A percentile compares a stretch with the other conserved stretches of the same genome.
Conservation (phyloP, 2,113 vertebrate species). For the Abramis brama region DNA sequence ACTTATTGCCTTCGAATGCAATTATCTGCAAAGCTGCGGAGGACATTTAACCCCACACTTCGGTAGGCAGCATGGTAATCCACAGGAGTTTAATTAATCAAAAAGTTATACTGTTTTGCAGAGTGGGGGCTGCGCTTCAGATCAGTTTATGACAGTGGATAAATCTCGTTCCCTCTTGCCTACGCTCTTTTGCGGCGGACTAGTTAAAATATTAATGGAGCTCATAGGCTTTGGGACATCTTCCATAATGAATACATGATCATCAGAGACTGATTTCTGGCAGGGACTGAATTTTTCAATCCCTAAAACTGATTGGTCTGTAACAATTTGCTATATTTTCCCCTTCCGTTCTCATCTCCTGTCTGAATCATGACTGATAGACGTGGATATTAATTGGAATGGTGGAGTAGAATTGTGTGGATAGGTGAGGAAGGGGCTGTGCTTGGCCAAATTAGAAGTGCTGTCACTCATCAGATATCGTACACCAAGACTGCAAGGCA, state of each 20-base stretch:
- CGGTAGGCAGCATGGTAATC: conserved; percentile 35
- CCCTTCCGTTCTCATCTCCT: conserved; percentile 19
- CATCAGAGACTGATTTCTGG: neutral
- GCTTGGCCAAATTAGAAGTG: conserved; percentile 34
- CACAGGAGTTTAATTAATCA: conserved; percentile 52
- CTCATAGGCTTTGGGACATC: conserved; percentile 14
- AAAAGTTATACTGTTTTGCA: conserved; percentile 38
- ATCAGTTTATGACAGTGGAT: conserved; percentile 39
- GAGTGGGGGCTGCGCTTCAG: conserved; percentile 11
- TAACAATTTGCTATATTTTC: conserved; percentile 31
- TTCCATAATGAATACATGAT: conserved; percentile 34
- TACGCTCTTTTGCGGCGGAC: neutral
- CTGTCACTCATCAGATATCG: conserved; percentile 1
- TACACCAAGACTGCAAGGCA: neutral
- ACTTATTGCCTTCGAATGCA: conserved; percentile 36
- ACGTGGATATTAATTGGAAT: conserved; percentile 38
- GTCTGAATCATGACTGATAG: conserved; percentile 23
- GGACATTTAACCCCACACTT: conserved; percentile 38
- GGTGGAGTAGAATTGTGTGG: conserved; percentile 3
- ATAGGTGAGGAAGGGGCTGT: neutral
- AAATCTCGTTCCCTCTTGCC: conserved; percentile 28
- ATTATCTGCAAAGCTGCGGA: conserved; percentile 44
- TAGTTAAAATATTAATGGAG: conserved; percentile 41
- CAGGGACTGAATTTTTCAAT: conserved; percentile 29
- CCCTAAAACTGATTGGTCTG: conserved; percentile 24